These are phyloP conservation scores for Limenitis camilla DNA, from an alignment of 2,888 invertebrate genomes.

Conservation along the genomic window DNA sequence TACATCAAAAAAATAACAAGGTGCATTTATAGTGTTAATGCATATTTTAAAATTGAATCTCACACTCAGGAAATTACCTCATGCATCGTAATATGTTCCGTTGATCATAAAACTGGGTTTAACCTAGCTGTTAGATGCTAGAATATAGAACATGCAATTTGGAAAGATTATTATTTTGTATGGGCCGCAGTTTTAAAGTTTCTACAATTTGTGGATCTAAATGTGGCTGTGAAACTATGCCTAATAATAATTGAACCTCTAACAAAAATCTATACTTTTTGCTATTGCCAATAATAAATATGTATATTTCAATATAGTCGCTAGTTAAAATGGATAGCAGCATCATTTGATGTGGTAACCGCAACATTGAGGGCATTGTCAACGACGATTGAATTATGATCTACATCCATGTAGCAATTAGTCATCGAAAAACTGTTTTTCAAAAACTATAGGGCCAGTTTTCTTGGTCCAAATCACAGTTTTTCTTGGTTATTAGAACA, in stretches of 20 bases:
- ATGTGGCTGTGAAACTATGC: too few relatives aligned
- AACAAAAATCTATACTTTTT: too few relatives aligned
- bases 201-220: too few relatives aligned
- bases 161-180: too few relatives aligned
- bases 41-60: neutral
- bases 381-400: slow-evolving; percentile 16
- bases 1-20: neutral
- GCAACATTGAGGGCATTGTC: slow-evolving; percentile 20
- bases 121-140: neutral
- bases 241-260: neutral
- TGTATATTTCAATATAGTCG: slow-evolving; percentile 1
- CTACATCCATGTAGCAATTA: slow-evolving; percentile 2
- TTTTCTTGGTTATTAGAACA: too few relatives aligned
- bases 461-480: too few relatives aligned
- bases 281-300: too few relatives aligned
- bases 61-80: neutral
- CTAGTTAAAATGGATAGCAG: slow-evolving; percentile 14
- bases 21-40: neutral
- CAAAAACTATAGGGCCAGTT: too few relatives aligned
- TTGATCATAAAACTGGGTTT: neutral
- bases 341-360: slow-evolving; percentile 14
- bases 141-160: too few relatives aligned
- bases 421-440: neutral
- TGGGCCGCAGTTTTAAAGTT: too few relatives aligned
- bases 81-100: neutral